Conservation (phyloP, 2,888 invertebrate species). For the Macaria liturata region DNA sequence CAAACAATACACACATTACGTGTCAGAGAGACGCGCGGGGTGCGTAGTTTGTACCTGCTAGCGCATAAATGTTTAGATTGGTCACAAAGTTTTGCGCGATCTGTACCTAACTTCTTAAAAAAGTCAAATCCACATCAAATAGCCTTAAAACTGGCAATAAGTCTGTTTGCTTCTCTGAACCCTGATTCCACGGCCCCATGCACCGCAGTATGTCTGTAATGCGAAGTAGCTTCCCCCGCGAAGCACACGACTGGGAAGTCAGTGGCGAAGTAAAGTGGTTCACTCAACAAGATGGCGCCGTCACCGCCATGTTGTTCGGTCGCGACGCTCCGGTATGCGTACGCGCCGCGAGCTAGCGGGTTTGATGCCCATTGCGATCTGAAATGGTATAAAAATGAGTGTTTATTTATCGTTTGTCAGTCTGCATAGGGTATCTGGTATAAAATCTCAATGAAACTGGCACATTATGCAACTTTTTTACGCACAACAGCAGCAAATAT, state of each 20-base stretch:
- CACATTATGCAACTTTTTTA: too few species aligned
- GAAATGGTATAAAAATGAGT: conserved; percentile 34
- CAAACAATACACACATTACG: too few species aligned
- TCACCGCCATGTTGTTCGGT: conserved; percentile 79
- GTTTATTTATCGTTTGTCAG: too few species aligned
- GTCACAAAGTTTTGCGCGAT: too few species aligned
- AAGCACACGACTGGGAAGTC: conserved; percentile 82
- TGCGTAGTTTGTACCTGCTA: too few species aligned
- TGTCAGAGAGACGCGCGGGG: too few species aligned
- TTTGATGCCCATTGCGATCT: conserved; percentile 87
- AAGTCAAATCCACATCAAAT: background rate
- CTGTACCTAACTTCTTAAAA: too few species aligned
- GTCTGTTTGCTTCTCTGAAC: conserved; percentile 86
- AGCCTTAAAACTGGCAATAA: conserved; percentile 61
- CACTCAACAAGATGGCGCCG: conserved; percentile 78
- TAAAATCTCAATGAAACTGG: too few species aligned
- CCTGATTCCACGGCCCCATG: conserved; percentile 91
- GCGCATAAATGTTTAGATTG: too few species aligned
- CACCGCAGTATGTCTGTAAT: conserved; percentile 85
- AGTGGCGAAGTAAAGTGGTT: conserved; percentile 70
- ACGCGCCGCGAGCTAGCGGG: conserved; percentile 85
- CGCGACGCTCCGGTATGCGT: conserved; percentile 84
- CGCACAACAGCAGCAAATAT: too few species aligned
- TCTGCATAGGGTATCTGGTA: too few species aligned
- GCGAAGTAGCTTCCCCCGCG: conserved; percentile 87